Evolutionary conservation across 2,888 invertebrate species (phyloP).

Genomic region (Nudaria mundana): DNA sequence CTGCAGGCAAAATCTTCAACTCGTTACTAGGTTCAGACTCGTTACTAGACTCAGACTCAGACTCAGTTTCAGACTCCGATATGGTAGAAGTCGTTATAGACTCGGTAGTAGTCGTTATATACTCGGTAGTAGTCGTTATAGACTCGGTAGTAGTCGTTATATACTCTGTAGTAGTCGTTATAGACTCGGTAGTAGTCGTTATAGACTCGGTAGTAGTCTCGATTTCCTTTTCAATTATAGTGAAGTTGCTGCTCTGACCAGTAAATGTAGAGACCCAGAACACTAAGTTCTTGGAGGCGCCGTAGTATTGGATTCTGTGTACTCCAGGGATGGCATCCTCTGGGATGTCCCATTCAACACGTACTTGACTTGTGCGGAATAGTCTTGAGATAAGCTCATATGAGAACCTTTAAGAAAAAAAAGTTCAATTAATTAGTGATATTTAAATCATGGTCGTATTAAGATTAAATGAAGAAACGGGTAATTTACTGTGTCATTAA

Average conservation of each 20-base stretch:
- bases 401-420: slow-evolving; percentile 82
- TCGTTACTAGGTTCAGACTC: no score
- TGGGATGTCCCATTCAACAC: slow-evolving; percentile 90
- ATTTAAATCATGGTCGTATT: no score
- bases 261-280: slow-evolving; percentile 83
- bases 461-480: no score
- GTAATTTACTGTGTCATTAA: no score
- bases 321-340: slow-evolving; percentile 80
- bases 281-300: slow-evolving; percentile 84
- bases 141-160: background rate
- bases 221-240: slow-evolving; percentile 14
- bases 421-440: no score
- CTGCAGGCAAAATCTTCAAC: no score
- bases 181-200: background rate
- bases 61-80: background rate
- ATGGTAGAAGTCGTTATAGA: background rate
- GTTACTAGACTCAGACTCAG: background rate
- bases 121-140: background rate
- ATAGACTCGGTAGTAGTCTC: background rate
- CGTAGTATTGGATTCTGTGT: slow-evolving; percentile 91
- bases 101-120: background rate
- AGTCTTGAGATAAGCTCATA: slow-evolving; percentile 88
- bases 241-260: slow-evolving; percentile 80
- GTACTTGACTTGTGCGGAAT: slow-evolving; percentile 87
- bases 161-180: background rate